Percentiles rank a stretch among this genome's conserved stretches.
phyloP scores from a whole-genome alignment of 2,888 invertebrate genomes.

The Drosophila antonietae region DNA sequence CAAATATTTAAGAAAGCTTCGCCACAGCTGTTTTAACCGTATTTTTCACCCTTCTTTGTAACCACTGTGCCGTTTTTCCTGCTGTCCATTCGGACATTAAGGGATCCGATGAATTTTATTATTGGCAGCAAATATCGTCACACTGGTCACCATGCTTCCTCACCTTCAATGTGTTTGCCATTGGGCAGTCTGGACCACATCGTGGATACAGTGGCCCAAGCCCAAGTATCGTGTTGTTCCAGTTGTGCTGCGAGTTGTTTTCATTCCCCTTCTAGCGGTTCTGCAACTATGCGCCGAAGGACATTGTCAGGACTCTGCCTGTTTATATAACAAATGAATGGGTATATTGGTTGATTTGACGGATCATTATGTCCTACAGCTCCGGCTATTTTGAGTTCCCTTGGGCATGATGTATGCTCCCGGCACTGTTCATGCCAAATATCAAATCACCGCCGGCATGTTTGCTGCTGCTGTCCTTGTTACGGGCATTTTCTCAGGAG shows the following conservation, averaged over 20 bases:
- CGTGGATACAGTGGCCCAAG: constrained; percentile 92
- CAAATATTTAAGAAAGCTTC: constrained; percentile 90
- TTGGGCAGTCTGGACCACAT: constrained; percentile 94
- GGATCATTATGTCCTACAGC: constrained; percentile 91
- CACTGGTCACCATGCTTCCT: constrained; percentile 93
- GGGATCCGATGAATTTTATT: constrained; percentile 70
- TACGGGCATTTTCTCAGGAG: constrained; percentile 94
- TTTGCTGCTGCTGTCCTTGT: constrained; percentile 96
- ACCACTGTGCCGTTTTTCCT: constrained; percentile 95
- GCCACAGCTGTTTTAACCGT: constrained; percentile 95
- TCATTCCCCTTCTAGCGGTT: constrained; percentile 96
- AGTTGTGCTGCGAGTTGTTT: constrained; percentile 89
- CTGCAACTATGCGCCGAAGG: constrained; percentile 92
- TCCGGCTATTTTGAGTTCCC: constrained; percentile 95
- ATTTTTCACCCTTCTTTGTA: constrained; percentile 96
- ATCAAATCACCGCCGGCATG: constrained; percentile 96
- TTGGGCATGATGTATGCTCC: constrained; percentile 85
- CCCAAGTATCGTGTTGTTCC: constrained; percentile 91
- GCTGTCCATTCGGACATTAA: constrained; percentile 91
- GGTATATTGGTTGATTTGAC: constrained; percentile 90
- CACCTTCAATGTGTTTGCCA: constrained; percentile 96
- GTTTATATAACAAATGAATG: constrained; percentile 92
- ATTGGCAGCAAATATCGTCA: constrained; percentile 87
- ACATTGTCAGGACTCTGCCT: constrained; percentile 87
- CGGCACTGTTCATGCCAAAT: constrained; percentile 90